Conservation (phyloP, 1,140 invertebrate species). For the Trachymyrmex cornetzi region DNA sequence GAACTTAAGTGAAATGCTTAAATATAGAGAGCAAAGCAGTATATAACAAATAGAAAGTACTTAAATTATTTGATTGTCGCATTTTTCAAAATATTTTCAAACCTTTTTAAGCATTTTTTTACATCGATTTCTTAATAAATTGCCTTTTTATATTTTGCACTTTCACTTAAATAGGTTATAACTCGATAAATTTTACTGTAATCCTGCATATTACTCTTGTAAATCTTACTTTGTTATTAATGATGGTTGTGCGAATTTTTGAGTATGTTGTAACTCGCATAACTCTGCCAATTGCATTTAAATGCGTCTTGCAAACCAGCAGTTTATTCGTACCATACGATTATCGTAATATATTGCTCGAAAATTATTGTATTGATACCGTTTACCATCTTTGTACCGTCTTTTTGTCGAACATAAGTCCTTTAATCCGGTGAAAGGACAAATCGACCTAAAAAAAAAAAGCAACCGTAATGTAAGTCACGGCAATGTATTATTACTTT, state of each 20-base stretch:
- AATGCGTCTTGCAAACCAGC: neutral
- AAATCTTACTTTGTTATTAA: constrained; percentile 22
- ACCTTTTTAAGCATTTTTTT: neutral
- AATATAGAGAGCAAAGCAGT: neutral
- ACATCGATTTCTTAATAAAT: neutral
- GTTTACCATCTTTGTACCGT: neutral
- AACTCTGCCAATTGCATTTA: neutral
- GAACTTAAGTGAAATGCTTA: neutral
- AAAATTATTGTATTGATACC: constrained; percentile 26
- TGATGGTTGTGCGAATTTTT: neutral
- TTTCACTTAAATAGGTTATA: neutral
- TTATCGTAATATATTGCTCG: constrained; percentile 27
- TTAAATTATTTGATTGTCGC: neutral
- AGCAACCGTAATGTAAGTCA: neutral
- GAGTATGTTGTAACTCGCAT: neutral
- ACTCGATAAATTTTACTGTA: neutral
- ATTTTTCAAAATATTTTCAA: neutral
- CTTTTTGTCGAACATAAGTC: constrained; percentile 6
- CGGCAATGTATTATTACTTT: constrained; percentile 2
- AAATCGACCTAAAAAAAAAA: constrained; percentile 3
- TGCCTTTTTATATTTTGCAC: neutral
- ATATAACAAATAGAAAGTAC: neutral
- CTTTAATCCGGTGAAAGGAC: constrained; percentile 42
- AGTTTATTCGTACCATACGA: constrained; percentile 3
- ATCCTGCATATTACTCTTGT: neutral